Evolutionary conservation across 92 coral and sea anemone genomes (phyloP).

Genomic region (Anthopleura xanthogrammica): DNA sequence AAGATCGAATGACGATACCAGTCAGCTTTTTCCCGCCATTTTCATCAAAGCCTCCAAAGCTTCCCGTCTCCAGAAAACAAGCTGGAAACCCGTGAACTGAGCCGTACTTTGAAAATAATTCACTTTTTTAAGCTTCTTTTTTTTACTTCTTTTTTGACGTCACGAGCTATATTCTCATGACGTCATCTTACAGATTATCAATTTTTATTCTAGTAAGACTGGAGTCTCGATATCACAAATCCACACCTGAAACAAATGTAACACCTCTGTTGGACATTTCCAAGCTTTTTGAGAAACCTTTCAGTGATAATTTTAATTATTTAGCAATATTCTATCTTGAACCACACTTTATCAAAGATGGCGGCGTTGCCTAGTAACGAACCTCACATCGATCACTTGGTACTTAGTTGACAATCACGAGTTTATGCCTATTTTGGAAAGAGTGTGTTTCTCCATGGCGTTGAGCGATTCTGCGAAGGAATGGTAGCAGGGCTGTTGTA

Average conservation of each 20-base stretch:
- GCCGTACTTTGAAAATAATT: not conserved
- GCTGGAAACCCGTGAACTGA: not conserved
- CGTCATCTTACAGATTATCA: not conserved
- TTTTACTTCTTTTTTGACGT: not conserved
- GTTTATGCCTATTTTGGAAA: slow-evolving; percentile 77
- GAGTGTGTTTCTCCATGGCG: slow-evolving; percentile 87
- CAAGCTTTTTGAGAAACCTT: not conserved
- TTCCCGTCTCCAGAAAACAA: not conserved
- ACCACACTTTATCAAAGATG: not conserved
- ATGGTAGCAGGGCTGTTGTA: slow-evolving; percentile 82
- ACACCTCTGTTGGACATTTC: not conserved
- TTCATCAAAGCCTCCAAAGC: not conserved
- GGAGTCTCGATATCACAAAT: not conserved
- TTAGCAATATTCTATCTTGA: not conserved
- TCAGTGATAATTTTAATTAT: not conserved
- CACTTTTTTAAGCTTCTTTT: not conserved
- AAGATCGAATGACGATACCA: not conserved
- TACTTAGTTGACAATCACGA: slow-evolving; percentile 11
- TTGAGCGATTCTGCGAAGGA: slow-evolving; percentile 85
- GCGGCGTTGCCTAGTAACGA: not conserved
- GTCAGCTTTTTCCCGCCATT: not conserved
- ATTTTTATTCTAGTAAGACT: not conserved
- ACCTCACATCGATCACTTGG: not conserved
- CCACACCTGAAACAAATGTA: not conserved
- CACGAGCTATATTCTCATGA: not conserved